phyloP scores from a whole-genome alignment of 2,113 vertebrate species.

The Scytalopus superciliaris region DNA sequence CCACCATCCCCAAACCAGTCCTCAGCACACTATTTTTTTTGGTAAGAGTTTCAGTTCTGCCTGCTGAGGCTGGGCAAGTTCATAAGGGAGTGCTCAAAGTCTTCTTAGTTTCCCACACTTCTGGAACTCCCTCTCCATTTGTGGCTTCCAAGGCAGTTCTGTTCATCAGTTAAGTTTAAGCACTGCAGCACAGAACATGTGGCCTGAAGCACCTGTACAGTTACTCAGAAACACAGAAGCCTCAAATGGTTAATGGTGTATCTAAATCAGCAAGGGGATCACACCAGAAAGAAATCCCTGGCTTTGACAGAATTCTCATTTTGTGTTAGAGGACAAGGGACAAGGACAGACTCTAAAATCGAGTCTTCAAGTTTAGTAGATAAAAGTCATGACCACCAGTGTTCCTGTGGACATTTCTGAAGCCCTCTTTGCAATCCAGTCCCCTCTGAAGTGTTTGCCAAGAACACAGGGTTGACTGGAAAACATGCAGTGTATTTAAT shows the following conservation, averaged over 20 bases:
- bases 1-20: neutral
- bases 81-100: neutral
- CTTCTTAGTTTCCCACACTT: neutral
- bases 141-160: neutral
- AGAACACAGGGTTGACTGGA: neutral
- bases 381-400: neutral
- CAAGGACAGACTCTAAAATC: neutral
- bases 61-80: neutral
- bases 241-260: neutral
- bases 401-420: neutral
- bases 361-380: neutral
- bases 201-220: neutral
- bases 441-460: neutral
- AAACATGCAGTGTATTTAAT: constrained; percentile 16
- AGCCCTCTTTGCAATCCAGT: neutral
- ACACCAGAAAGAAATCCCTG: neutral
- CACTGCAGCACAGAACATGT: neutral
- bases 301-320: neutral
- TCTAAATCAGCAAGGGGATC: neutral
- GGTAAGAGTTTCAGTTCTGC: neutral
- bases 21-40: neutral
- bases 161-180: neutral
- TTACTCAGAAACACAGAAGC: neutral
- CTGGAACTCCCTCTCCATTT: neutral
- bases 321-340: neutral